Evolutionary conservation across 2,113 vertebrate species (phyloP).

Genomic region (Turnix velox): DNA sequence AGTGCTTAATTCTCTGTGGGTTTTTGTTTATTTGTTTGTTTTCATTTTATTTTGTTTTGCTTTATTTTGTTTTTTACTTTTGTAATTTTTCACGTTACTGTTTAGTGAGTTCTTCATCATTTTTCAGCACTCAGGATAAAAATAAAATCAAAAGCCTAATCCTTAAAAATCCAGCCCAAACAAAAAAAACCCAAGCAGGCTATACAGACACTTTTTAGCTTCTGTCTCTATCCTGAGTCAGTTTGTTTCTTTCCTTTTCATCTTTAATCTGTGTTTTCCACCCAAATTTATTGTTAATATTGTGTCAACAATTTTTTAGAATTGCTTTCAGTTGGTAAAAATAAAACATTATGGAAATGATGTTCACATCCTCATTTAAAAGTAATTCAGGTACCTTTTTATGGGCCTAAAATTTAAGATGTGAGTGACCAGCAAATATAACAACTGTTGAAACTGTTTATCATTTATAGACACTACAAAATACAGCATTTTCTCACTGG

Average conservation of each 20-base stretch:
- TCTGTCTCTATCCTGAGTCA: neutral
- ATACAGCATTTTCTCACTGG: neutral
- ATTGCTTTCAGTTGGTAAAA: neutral
- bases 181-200: neutral
- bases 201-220: neutral
- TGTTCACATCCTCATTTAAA: neutral
- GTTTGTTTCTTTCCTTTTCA: neutral
- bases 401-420: neutral
- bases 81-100: neutral
- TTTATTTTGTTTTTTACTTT: too few species aligned
- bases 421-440: neutral
- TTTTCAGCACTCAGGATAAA: neutral
- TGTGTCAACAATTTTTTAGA: neutral
- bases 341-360: neutral
- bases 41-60: too few species aligned
- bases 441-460: neutral
- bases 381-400: neutral
- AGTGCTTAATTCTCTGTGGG: neutral
- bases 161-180: neutral
- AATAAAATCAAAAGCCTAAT: neutral
- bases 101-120: neutral
- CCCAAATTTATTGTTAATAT: neutral
- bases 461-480: neutral
- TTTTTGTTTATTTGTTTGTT: too few species aligned
- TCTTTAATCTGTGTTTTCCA: neutral